phyloP scores from a whole-genome alignment of 2,797 vertebrate genomes.

The Ataeniobius toweri region DNA sequence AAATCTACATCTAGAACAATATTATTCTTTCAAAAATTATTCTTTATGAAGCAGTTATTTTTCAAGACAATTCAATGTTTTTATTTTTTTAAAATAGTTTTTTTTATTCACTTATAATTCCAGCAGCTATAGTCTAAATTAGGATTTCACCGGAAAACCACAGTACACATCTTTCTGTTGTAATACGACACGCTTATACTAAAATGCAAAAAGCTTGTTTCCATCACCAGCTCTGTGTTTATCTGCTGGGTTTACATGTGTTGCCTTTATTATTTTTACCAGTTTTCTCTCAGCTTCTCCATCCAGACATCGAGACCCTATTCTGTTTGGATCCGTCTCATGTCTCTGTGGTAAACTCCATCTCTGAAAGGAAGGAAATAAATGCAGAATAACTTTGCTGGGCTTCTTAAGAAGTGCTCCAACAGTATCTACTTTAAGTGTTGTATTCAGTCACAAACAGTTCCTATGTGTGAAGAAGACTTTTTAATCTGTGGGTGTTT shows the following conservation, averaged over 20 bases:
- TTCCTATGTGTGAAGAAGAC: not conserved
- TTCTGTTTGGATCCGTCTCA: not conserved
- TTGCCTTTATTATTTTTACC: slow-evolving; percentile 31
- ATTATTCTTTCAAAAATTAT: not conserved
- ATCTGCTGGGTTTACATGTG: not conserved
- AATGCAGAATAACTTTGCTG: not conserved
- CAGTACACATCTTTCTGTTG: no score
- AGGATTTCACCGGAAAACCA: no score
- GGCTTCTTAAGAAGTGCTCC: not conserved
- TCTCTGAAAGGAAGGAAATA: slow-evolving; percentile 36
- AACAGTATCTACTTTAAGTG: no score
- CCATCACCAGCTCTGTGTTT: not conserved
- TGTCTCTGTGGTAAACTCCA: slow-evolving; percentile 42
- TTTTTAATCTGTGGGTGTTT: not conserved
- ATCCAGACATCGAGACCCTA: not conserved
- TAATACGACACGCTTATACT: no score
- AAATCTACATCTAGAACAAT: not conserved
- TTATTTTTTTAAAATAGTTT: no score
- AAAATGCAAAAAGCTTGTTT: not conserved
- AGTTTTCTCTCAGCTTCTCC: slow-evolving; percentile 24
- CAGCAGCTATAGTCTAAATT: no score
- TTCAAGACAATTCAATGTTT: not conserved
- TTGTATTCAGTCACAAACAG: not conserved
- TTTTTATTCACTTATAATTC: no score
- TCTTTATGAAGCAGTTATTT: not conserved